A percentile compares a stretch with the other conserved stretches of the same genome.
These are phyloP conservation scores for Apis mellifera DNA, from an alignment of 1,140 invertebrate genomes.

Conservation along the genomic window DNA sequence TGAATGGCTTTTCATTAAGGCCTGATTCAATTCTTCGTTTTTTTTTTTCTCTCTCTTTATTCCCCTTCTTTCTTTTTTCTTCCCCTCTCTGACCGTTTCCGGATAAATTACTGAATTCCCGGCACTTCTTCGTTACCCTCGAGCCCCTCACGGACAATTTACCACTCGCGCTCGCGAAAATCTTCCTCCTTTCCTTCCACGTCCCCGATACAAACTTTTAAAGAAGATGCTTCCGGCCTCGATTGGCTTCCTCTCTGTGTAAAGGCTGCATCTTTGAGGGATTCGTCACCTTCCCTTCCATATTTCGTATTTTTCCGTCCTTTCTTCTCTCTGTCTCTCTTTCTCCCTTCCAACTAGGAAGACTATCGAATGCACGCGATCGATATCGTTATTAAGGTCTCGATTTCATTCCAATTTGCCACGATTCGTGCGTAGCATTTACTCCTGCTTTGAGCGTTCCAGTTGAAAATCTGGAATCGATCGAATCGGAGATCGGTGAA, in stretches of 20 bases:
- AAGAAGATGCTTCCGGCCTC: constrained; percentile 76
- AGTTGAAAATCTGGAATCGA: constrained; percentile 13
- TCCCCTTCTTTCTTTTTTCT: constrained; percentile 54
- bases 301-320: not conserved
- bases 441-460: not conserved
- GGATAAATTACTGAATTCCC: constrained; percentile 75
- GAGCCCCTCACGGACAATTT: constrained; percentile 76
- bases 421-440: constrained; percentile 36
- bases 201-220: constrained; percentile 78
- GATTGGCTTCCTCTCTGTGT: constrained; percentile 73
- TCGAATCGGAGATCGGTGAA: no score
- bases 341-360: not conserved
- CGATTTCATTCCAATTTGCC: constrained; percentile 71
- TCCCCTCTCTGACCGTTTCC: constrained; percentile 41
- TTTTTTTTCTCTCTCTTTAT: constrained; percentile 27
- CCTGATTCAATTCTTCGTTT: constrained; percentile 70
- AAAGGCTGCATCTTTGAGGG: constrained; percentile 67
- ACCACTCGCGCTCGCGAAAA: constrained; percentile 63
- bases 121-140: constrained; percentile 64
- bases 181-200: constrained; percentile 42
- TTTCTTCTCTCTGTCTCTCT: not conserved
- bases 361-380: constrained; percentile 66
- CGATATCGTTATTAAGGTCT: constrained; percentile 72
- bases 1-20: constrained; percentile 71
- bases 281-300: constrained; percentile 37